Evolutionary conservation across 2,888 invertebrate species (phyloP), one percentile per base, ranked within the genome.

Genomic region (Adela reaumurella): DNA sequence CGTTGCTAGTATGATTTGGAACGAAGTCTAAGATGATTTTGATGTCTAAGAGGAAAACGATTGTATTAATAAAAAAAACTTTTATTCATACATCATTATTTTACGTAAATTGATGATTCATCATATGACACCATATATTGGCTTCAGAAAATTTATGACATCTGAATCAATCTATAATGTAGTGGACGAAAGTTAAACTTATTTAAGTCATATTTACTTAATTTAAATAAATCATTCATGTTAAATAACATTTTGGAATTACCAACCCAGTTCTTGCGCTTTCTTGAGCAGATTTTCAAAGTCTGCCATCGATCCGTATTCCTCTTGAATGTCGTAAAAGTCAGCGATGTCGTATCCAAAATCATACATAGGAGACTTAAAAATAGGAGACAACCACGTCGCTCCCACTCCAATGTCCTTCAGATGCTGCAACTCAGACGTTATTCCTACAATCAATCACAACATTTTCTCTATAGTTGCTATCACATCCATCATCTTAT

Each of bases 301-400:
- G 62, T 91, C 90, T 14, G 77, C 72, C 81, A 91, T 81, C 0
- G 81, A 86, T 2, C 92, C 92, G 60, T 86, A 92, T 46, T 85
- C 78, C 2, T 84, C 81, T 47, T 91, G 88, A 28, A 92, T 82
- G 2, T 76, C 83, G 17, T 74, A 83, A 60, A 86, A 90, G 63
- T 90, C 83, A 1, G 87, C 74, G 51, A 92, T 86, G 60, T 92
- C 92, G 58, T 92, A 92, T 2, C 92, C 92, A 61, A 88, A 89
- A 62, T 92, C 92, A 11, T 82, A 82, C 88, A 89, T 88, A 0
- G 91, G 90, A 0, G 89, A 89, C 53, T 81, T 73, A 57, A 73
- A 80, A 56, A 92, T 86, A 0, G 92, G 91, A 48, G 87, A 89
- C 8, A 92, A 59, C 89, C 90, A 90, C 35, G 90, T 78, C 3